Evolutionary conservation across 2,797 vertebrate species (phyloP).

Genomic region (Mareca strepera): DNA sequence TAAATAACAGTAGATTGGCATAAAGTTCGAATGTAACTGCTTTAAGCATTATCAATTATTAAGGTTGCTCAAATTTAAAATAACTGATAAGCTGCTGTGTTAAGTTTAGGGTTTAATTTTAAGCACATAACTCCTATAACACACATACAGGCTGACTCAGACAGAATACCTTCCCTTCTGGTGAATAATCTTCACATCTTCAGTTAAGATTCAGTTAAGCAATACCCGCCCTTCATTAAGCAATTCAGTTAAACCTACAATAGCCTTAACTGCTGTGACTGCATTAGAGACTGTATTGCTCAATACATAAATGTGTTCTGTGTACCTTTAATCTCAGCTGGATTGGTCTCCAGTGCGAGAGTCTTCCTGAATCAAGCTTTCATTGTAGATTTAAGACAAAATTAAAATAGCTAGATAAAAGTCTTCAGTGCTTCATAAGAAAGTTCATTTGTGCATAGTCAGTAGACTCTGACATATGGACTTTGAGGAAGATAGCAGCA

Average conservation of each 20-base stretch:
- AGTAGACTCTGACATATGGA: neutral
- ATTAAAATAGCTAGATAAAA: neutral
- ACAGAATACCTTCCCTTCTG: neutral
- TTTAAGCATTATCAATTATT: neutral
- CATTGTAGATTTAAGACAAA: neutral
- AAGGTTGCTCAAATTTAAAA: neutral
- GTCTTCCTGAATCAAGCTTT: neutral
- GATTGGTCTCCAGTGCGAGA: neutral
- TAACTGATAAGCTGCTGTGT: neutral
- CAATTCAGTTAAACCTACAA: neutral
- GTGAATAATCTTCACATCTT: neutral
- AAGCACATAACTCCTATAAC: neutral
- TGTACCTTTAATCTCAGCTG: neutral
- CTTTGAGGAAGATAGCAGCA: neutral
- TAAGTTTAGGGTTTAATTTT: neutral
- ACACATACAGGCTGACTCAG: neutral
- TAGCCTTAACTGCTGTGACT: neutral
- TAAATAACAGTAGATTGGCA: neutral
- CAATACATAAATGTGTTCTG: neutral
- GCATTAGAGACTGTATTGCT: neutral
- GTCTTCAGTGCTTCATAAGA: neutral
- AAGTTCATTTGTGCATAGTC: neutral
- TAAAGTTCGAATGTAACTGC: neutral
- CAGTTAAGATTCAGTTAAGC: neutral
- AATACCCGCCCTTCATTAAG: neutral